phyloP scores from a whole-genome alignment of 2,113 vertebrate genomes.

The Ondatra zibethicus region DNA sequence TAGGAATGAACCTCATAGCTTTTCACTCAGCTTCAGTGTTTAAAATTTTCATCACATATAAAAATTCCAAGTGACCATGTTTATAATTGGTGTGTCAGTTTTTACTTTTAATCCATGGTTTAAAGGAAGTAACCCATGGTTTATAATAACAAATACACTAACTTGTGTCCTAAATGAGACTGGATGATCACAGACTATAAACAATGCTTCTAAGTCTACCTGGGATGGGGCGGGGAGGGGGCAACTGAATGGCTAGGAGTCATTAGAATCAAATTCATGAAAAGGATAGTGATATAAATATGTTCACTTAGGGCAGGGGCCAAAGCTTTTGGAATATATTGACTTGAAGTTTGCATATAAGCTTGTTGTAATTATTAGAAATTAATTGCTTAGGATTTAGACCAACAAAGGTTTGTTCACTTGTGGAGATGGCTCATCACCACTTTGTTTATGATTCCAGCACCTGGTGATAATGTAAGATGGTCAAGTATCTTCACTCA shows the following conservation, averaged over 20 bases:
- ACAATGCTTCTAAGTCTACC: background rate
- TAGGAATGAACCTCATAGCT: background rate
- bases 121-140: background rate
- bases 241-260: background rate
- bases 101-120: slow-evolving; percentile 18
- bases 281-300: background rate
- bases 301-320: background rate
- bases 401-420: background rate
- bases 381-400: slow-evolving; percentile 15
- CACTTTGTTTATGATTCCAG: background rate
- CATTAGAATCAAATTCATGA: slow-evolving; percentile 1
- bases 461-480: background rate
- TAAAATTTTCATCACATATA: background rate
- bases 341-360: background rate
- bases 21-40: background rate
- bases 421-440: background rate
- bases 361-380: background rate
- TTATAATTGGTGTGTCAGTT: background rate
- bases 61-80: background rate
- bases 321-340: background rate
- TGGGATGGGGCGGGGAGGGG: background rate
- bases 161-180: background rate
- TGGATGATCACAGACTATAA: background rate
- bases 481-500: background rate
- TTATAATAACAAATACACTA: background rate